These are phyloP conservation scores for Chaetophractus vellerosus DNA, from an alignment of 2,797 vertebrate genomes.

Conservation along the genomic window DNA sequence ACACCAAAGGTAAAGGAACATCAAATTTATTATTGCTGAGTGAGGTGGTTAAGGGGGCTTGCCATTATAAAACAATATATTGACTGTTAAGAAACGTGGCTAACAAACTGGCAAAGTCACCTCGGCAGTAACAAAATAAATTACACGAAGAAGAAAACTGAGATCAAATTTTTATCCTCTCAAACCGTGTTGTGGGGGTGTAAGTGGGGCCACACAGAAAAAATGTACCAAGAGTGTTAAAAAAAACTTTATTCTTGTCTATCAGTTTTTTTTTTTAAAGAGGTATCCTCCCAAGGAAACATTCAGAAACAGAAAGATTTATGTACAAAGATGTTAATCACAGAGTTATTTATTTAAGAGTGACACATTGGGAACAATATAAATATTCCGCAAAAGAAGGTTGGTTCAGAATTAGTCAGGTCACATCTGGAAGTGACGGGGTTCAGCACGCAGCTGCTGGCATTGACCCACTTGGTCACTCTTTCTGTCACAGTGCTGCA, in stretches of 20 bases:
- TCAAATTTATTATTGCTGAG: not conserved
- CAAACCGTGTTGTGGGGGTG: not conserved
- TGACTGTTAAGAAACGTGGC: not conserved
- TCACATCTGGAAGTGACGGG: not conserved
- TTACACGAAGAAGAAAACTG: not conserved
- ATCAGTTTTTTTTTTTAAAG: not conserved
- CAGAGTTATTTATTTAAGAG: not conserved
- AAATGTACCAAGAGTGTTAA: not conserved
- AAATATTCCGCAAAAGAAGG: not conserved
- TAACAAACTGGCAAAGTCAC: not conserved
- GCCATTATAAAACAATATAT: not conserved
- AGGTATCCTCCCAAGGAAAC: not conserved
- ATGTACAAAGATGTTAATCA: not conserved
- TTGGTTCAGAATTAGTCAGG: not conserved
- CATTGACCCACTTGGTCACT: too few relatives aligned
- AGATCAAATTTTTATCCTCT: not conserved
- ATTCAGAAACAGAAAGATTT: not conserved
- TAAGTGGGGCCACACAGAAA: not conserved
- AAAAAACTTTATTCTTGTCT: not conserved
- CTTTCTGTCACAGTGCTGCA: rapidly evolving
- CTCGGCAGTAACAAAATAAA: not conserved
- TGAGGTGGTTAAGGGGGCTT: not conserved
- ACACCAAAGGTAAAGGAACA: not conserved
- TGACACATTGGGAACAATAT: not conserved
- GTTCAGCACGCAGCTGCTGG: not conserved